Evolutionary conservation across 2,113 vertebrate species (phyloP).

Genomic region (Gadus macrocephalus): DNA sequence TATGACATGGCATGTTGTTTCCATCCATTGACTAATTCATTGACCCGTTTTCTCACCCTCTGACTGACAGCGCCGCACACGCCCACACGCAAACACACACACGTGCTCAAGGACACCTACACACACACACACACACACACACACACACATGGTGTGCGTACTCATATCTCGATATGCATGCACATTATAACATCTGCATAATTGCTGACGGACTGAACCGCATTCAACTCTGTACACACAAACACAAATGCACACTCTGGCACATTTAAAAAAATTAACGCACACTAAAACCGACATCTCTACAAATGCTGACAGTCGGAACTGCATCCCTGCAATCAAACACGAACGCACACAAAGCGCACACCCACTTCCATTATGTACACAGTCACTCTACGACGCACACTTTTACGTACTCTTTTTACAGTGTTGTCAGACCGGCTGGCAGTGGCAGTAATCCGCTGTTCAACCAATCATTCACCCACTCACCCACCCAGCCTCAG

Average conservation of each 20-base stretch:
- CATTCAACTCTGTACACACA: too few species aligned
- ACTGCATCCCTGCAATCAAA: neutral
- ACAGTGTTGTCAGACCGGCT: slow-evolving; percentile 39
- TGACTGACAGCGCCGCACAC: slow-evolving; percentile 4
- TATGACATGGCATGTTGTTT: slow-evolving; percentile 23
- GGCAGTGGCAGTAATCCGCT: slow-evolving; percentile 48
- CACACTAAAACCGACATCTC: too few species aligned
- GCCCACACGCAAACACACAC: slow-evolving; percentile 15
- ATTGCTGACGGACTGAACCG: neutral
- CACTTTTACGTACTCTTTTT: neutral
- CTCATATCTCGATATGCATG: neutral
- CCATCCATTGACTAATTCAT: slow-evolving; percentile 39
- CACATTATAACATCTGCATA: neutral
- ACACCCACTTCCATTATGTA: too few species aligned
- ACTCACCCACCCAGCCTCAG: neutral
- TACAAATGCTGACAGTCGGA: too few species aligned
- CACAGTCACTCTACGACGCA: too few species aligned
- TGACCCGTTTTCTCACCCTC: slow-evolving; percentile 35
- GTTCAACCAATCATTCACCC: neutral
- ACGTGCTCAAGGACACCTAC: neutral
- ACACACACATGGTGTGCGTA: neutral
- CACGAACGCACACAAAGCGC: neutral
- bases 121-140: neutral
- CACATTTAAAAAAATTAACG: too few species aligned
- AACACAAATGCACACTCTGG: too few species aligned